Evolutionary conservation across 2,797 vertebrate species (phyloP), one percentile per base, ranked within the genome.

Genomic region (Salarias fasciatus): DNA sequence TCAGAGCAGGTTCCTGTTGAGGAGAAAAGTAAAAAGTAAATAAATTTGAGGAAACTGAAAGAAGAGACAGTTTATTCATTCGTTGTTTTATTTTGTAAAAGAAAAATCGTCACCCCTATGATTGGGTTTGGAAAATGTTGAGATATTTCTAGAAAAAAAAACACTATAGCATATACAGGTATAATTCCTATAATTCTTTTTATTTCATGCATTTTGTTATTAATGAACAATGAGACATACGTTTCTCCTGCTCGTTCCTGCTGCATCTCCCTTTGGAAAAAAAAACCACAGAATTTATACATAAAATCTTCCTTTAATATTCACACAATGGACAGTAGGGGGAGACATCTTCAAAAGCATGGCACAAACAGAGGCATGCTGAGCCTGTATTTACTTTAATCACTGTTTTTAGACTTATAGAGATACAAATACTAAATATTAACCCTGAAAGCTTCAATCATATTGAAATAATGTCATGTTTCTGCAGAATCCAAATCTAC

Each of bases 221-320:
- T 6, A 35, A 6, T 6, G 35, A 5, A 6, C 6, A 9, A 6
- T 6, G 35, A 58, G 63, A 63, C 89, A 30, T 86, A 96, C 95
- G 84, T 92, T 88, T 93, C 45, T 80, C 86, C 9, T 59, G 12
- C 2, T 53, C 50, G 31, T 11, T 69, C 75, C 46, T 85, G 69
- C 80, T 89, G 89, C 95, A 96, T 85, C 84, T 90, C 80, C 92
- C 95, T 96, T 88, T 48, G 79, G 89, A 46, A 82, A 3, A 76
- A 81, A n/a, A n/a, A n/a, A n/a, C n/a, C n/a, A 53, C 62, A 44
- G 30, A 3, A 38, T 35, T 11, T 62, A 41, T 63, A 10, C 36
- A n/a, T 51, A 15, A 1, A 50, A 29, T 0, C 6, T 0, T 51
- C 33, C 9, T 33, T 33, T 35, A 33, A 40, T n/a, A 33, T 12